phyloP scores from a whole-genome alignment of 2,888 invertebrate genomes.

The Drosophila pegasa region DNA sequence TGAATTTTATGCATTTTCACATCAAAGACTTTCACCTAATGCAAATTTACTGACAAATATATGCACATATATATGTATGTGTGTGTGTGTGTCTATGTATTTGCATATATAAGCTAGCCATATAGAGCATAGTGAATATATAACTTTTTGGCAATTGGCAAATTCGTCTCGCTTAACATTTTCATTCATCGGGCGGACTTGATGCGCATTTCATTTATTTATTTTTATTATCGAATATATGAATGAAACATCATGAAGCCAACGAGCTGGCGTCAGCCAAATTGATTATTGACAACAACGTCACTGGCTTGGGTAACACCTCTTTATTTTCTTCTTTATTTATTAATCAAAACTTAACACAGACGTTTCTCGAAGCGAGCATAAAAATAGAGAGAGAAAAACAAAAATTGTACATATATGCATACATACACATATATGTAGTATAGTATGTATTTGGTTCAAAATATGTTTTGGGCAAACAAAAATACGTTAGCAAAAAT shows the following conservation, averaged over 20 bases:
- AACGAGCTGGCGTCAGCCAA: constrained; percentile 40
- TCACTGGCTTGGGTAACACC: constrained; percentile 29
- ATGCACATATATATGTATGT: neutral
- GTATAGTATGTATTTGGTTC: constrained; percentile 1
- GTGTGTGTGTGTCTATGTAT: neutral
- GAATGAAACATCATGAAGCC: constrained; percentile 62
- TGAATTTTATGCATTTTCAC: constrained; percentile 45
- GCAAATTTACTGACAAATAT: constrained; percentile 39
- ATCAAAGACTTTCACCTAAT: constrained; percentile 52
- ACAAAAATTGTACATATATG: neutral
- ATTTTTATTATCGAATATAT: constrained; percentile 50
- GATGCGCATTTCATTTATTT: constrained; percentile 58
- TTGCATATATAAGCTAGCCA: neutral
- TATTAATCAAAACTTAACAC: constrained; percentile 1
- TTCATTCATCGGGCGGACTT: constrained; percentile 48
- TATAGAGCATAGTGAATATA: constrained; percentile 19
- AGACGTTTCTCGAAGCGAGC: neutral
- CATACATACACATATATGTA: neutral
- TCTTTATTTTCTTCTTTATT: constrained; percentile 15
- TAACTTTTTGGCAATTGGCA: constrained; percentile 36
- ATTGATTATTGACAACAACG: constrained; percentile 68
- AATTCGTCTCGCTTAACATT: constrained; percentile 36
- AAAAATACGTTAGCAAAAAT: constrained; percentile 47
- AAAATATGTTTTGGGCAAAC: constrained; percentile 30
- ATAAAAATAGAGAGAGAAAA: constrained; percentile 9